A percentile compares a stretch with the other conserved stretches of the same genome.
phyloP scores from a whole-genome alignment of 2,888 invertebrate species.

The Zootermopsis nevadensis region DNA sequence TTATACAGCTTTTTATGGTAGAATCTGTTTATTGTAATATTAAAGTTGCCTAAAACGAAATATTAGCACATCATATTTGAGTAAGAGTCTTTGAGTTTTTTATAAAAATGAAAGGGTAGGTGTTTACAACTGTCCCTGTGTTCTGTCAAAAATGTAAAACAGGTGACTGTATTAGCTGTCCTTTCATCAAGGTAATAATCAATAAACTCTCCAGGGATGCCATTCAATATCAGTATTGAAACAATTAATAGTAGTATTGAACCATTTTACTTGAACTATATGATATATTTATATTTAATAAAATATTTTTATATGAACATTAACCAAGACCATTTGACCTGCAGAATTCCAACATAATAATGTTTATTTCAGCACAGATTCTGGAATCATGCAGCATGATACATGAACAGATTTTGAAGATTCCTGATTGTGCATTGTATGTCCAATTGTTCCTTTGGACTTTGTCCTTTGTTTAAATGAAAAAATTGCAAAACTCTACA shows the following conservation, averaged over 20 bases:
- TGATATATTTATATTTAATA: background rate
- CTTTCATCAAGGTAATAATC: background rate
- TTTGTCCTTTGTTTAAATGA: no score
- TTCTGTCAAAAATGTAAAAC: background rate
- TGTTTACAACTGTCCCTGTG: background rate
- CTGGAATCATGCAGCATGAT: background rate
- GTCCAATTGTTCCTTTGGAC: no score
- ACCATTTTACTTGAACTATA: background rate
- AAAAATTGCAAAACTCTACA: no score
- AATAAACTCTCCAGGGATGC: background rate
- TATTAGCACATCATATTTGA: background rate
- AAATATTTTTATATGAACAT: background rate
- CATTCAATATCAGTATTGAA: conserved; percentile 8
- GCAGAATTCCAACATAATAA: background rate
- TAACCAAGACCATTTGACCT: no score
- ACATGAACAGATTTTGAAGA: no score
- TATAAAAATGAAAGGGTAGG: background rate
- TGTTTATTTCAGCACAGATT: background rate
- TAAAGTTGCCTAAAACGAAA: background rate
- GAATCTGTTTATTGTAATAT: background rate
- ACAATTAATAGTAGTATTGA: background rate
- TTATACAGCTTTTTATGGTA: background rate
- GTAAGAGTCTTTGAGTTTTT: background rate
- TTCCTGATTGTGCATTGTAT: no score
- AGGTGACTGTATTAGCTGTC: background rate